phyloP scores from a whole-genome alignment of 2,113 vertebrate genomes.

The Jaculus jaculus region DNA sequence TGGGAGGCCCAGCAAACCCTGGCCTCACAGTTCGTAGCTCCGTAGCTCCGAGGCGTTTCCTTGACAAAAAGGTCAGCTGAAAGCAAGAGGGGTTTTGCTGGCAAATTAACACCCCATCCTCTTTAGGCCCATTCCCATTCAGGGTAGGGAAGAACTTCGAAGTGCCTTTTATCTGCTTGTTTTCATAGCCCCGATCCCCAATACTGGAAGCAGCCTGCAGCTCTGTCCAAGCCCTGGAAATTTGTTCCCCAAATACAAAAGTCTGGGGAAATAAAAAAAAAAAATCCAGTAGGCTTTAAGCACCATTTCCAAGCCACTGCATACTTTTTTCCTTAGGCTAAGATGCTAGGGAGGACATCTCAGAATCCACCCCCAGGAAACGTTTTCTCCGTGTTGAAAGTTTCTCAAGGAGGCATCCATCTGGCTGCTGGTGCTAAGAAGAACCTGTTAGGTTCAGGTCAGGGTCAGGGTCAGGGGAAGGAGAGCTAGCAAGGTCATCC shows the following conservation, averaged over 20 bases:
- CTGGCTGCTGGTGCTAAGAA: neutral
- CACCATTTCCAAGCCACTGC: neutral
- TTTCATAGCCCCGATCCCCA: neutral
- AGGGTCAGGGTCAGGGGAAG: rapidly evolving
- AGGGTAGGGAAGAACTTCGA: constrained; percentile 43
- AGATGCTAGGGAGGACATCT: neutral
- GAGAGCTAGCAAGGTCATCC: neutral
- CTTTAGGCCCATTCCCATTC: neutral
- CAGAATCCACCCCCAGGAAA: constrained; percentile 13
- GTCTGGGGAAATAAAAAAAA: no score
- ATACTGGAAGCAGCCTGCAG: constrained; percentile 36
- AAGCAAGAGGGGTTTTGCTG: neutral
- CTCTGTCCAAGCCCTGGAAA: constrained; percentile 55
- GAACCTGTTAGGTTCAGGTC: rapidly evolving
- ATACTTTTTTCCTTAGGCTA: neutral
- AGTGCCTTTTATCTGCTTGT: constrained; percentile 40
- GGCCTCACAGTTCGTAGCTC: neutral
- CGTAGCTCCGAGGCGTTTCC: neutral
- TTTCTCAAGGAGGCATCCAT: constrained; percentile 18
- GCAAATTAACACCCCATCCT: neutral
- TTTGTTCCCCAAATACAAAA: constrained; percentile 32
- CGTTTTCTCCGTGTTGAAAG: neutral
- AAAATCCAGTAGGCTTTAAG: constrained; percentile 27
- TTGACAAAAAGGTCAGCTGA: neutral
- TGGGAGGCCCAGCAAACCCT: neutral